A percentile compares a stretch with the other conserved stretches of the same genome.
Evolutionary conservation across 30 jellyfish, hydroid and myxozoan species (phyloP).

Genomic region (Chrysaora quinquecirrha): DNA sequence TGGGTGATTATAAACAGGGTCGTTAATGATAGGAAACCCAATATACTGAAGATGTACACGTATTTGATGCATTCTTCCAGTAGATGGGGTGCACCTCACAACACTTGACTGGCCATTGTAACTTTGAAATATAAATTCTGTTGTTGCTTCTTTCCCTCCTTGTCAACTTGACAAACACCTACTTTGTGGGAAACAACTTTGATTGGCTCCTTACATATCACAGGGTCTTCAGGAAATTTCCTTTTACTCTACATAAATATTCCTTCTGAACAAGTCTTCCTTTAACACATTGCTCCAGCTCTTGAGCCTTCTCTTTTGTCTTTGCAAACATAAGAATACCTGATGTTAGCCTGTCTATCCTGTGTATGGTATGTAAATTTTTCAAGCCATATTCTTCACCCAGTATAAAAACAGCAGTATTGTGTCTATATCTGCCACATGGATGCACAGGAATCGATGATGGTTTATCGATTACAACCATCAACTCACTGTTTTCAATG

Average conservation of each 20-base stretch:
- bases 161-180: constrained; percentile 88
- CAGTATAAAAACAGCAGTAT: constrained; percentile 84
- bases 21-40: constrained; percentile 93
- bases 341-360: constrained; percentile 96
- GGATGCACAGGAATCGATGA: constrained; percentile 98
- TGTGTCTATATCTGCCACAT: constrained; percentile 96
- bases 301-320: constrained; percentile 88
- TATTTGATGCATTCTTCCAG: constrained; percentile 99
- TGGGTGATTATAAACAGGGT: constrained; percentile 97
- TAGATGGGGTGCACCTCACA: constrained; percentile 81
- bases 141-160: constrained; percentile 82
- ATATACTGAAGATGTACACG: constrained; percentile 98
- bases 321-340: constrained; percentile 94
- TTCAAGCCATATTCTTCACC: constrained; percentile 81
- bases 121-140: constrained; percentile 59
- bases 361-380: constrained; percentile 87
- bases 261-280: constrained; percentile 83
- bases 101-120: constrained; percentile 82
- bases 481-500: constrained; percentile 65
- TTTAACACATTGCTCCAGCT: constrained; percentile 82
- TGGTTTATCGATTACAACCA: constrained; percentile 94
- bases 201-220: constrained; percentile 79
- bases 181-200: constrained; percentile 87
- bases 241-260: constrained; percentile 87
- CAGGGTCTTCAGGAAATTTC: constrained; percentile 87